Conservation (phyloP, 1,140 invertebrate species). For the Caenorhabditis briggsae region DNA sequence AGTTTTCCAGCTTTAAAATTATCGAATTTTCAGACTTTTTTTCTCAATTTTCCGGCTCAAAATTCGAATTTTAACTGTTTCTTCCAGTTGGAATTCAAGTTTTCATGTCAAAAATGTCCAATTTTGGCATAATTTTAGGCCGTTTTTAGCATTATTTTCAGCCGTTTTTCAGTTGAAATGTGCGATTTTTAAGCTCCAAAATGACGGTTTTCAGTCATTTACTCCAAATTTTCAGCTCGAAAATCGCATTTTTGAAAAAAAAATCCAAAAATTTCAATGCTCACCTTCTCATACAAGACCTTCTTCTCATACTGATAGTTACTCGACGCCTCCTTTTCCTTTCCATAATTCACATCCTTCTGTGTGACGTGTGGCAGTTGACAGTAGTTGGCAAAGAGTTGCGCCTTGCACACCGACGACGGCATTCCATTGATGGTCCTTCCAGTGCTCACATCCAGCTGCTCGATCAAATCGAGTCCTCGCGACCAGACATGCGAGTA, state of each 20-base stretch:
- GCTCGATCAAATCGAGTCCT: neutral
- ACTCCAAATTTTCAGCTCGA: neutral
- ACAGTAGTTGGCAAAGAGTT: constrained; percentile 9
- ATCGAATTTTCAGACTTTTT: too few species aligned
- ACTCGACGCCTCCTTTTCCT: constrained; percentile 31
- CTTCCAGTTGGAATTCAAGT: too few species aligned
- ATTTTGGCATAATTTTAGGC: too few species aligned
- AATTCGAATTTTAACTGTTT: too few species aligned
- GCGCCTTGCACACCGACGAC: constrained; percentile 35
- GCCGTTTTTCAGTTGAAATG: too few species aligned
- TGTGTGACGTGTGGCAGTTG: neutral
- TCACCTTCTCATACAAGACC: constrained; percentile 51
- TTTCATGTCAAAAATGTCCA: too few species aligned
- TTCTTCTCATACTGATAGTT: constrained; percentile 53
- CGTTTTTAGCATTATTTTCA: too few species aligned
- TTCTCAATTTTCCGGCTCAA: too few species aligned
- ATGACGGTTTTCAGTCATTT: too few species aligned
- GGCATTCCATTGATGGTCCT: neutral
- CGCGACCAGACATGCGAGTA: constrained; percentile 18
- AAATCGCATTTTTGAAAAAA: neutral
- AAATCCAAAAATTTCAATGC: too few species aligned
- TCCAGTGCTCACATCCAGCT: constrained; percentile 15
- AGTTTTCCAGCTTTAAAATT: too few species aligned
- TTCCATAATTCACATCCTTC: neutral
- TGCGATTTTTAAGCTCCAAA: too few species aligned